Conservation (phyloP, 2,797 vertebrate species). For the Prionace glauca region DNA sequence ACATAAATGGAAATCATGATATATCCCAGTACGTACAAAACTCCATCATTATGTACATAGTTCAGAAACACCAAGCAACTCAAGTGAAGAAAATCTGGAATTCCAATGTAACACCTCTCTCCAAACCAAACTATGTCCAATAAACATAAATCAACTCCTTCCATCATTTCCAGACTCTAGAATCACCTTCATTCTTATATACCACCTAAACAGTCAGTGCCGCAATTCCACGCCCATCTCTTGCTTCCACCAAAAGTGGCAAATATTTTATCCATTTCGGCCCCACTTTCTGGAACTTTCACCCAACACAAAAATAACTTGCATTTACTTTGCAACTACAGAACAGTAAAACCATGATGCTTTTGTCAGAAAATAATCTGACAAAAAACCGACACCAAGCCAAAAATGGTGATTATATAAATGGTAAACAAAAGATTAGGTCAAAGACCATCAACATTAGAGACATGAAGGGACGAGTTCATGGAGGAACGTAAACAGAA, state of each 20-base stretch:
- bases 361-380: neutral
- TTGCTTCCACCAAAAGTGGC: neutral
- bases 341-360: neutral
- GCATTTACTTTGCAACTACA: neutral
- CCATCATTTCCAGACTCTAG: neutral
- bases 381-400: neutral
- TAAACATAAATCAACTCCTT: neutral
- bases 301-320: neutral
- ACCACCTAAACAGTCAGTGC: neutral
- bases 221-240: neutral
- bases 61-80: too few species aligned
- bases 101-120: neutral
- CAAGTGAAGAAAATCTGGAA: neutral
- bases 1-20: too few species aligned
- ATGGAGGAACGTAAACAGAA: neutral
- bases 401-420: neutral
- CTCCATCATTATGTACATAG: too few species aligned
- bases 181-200: neutral
- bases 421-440: neutral
- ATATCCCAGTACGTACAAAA: too few species aligned
- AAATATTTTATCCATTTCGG: neutral
- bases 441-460: neutral
- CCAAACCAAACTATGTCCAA: neutral
- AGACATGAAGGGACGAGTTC: neutral
- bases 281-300: neutral